Base-by-base conservation (phyloP, 2,797 vertebrate species). In the Hyperoplus immaculatus region DNA sequence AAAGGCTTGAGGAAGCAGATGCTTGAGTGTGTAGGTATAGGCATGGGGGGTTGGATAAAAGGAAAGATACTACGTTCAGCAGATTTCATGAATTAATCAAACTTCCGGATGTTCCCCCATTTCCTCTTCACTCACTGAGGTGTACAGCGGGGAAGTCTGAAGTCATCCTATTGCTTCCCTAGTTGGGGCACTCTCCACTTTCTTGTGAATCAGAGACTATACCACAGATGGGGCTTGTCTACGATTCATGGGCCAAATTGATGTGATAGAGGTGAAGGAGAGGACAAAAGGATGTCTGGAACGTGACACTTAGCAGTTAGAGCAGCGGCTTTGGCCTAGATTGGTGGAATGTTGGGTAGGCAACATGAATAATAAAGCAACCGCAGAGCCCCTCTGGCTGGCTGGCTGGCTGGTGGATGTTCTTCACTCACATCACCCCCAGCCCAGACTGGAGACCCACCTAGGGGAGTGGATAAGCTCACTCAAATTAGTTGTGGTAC, bases 61-160 rank as follows among this genome's bases (percentile, higher is more conserved):
- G 29, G 57, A 80, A 82, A 87, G 73, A 87, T 69, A 77, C 72
- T 51, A 70, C 57, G 8, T 79, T 86, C 70, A 42, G 60, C 51
- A 65, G 56, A 82, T 85, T 87, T 94, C 92, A 95, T 95, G 85
- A 95, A 95, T 95, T 90, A 95, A 92, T 92, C 78, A 95, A 81
- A 76, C 83, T 74, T 74, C 84, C 55, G 71, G 92, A 92, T 91
- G 87, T 89, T 88, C 86, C 83, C 77, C 83, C 77, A 71, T 77
- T 66, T 74, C 84, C 90, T 91, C 83, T 91, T 87, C 89, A 85
- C 81, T 78, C 91, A 87, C 80, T 84, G 61, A 90, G 84, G 76
- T 87, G 84, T 78, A 64, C 75, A 61, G 57, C 47, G 7, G 63
- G 70, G 58, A 71, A 68, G 80, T 74, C 74, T 83, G 83, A 87